phyloP scores from a whole-genome alignment of 2,797 vertebrate species.

The Poecile montanus region DNA sequence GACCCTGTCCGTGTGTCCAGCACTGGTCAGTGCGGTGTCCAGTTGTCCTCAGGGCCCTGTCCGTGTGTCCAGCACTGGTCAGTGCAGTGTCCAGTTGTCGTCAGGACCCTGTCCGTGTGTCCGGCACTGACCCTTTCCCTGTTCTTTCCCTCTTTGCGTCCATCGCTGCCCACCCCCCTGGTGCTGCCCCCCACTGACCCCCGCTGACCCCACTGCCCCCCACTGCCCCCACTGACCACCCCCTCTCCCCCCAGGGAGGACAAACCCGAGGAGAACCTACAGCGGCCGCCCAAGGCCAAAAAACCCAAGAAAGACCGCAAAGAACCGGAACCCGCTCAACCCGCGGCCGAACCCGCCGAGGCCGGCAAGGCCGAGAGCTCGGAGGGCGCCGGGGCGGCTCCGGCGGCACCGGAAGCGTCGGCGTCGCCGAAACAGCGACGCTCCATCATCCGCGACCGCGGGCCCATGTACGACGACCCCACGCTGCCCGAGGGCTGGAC shows the following conservation, averaged over 20 bases:
- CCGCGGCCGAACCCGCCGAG: not conserved
- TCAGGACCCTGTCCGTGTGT: no score
- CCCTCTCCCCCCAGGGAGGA: not conserved
- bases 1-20: no score
- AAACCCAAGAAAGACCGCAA: not conserved
- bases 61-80: not conserved
- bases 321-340: not conserved
- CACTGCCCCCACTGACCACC: not conserved
- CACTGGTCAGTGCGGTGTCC: not conserved
- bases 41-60: no score
- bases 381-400: not conserved
- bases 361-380: not conserved
- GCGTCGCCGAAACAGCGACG: conserved; percentile 89
- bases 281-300: conserved; percentile 5
- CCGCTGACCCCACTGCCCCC: not conserved
- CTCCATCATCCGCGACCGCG: conserved; percentile 92
- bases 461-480: conserved; percentile 93
- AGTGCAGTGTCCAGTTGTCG: no score
- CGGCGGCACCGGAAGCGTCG: conserved; percentile 73
- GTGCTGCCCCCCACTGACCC: no score
- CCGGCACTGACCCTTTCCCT: not conserved
- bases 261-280: not conserved
- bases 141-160: not conserved
- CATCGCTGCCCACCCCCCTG: no score
- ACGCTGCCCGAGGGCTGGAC: conserved; percentile 94